Evolutionary conservation across 2,888 invertebrate genomes (phyloP), one percentile per base, ranked within the genome.

Genomic region (Brassicogethes aeneus): DNA sequence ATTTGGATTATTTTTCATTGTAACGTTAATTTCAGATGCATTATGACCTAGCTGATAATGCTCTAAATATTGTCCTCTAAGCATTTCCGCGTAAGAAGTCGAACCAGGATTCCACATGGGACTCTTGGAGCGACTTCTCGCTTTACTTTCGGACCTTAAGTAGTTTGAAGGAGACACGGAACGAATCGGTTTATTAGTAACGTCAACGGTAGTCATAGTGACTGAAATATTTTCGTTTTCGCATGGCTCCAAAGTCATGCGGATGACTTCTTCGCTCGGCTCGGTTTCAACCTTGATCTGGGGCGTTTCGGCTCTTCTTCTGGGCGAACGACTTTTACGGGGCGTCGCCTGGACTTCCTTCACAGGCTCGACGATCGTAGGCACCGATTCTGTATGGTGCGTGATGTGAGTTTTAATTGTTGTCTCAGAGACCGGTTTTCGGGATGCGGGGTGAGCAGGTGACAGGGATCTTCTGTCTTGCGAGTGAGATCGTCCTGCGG

Each of bases 1-100:
- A n/a, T n/a, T n/a, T 15, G 7, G 36, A 10, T 32, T 15, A n/a
- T 33, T 38, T 38, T 5, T 12, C n/a, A 33, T 16, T 12, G n/a
- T 8, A 7, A 15, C 32, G 10, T 13, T 16, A 5, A 14, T 38
- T 10, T n/a, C 17, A 34, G 33, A 12, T 14, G 34, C 3, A n/a
- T 30, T 17, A 15, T 8, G 10, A 3, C 3, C n/a, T 5, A 17
- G 7, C 23, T 23, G 5, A 10, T 10, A 42, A 39, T 49, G 47
- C 34, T 49, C 46, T 7, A 47, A 44, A 14, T 41, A 66, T 57
- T 70, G 62, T 5, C 87, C 85, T 52, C 79, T 76, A 45, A 88
- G 74, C 48, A 89, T 81, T 67, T 86, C 85, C 36, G 89, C 85
- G 64, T 88, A 89, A 35, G 85, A 79, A 36, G 83, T 78, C 15